Percentiles rank a stretch among this genome's conserved stretches.
These are phyloP conservation scores for Dendroctonus valens DNA, from an alignment of 1,140 invertebrate species.

Conservation along the genomic window DNA sequence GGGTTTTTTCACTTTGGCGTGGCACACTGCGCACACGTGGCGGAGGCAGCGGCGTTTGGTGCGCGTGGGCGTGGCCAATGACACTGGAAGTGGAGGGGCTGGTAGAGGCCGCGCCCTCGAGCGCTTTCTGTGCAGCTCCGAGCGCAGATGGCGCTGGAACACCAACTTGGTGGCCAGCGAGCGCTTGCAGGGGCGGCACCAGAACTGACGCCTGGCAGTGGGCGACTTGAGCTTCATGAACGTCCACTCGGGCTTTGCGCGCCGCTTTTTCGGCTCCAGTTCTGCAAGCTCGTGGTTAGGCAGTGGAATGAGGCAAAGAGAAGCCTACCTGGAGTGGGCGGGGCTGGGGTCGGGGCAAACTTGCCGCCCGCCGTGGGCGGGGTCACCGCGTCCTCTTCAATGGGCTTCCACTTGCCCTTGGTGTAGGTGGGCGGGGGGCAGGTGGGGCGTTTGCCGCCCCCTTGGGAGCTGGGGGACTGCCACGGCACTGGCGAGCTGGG, in stretches of 20 bases:
- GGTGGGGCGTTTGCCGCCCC: slow-evolving; percentile 11
- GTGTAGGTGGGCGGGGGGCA: slow-evolving; percentile 53
- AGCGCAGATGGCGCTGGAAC: slow-evolving; percentile 73
- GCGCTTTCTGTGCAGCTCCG: slow-evolving; percentile 69
- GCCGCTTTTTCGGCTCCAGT: slow-evolving; percentile 12
- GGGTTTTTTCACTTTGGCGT: slow-evolving; percentile 62
- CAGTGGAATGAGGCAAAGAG: slow-evolving; percentile 27
- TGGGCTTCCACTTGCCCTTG: slow-evolving; percentile 67
- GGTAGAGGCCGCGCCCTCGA: slow-evolving; percentile 42
- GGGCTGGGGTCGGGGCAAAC: too few species aligned
- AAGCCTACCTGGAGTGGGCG: too few species aligned
- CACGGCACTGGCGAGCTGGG: slow-evolving; percentile 49
- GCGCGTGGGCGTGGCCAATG: background rate
- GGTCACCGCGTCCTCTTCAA: background rate
- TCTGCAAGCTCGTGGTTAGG: slow-evolving; percentile 37
- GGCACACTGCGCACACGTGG: slow-evolving; percentile 68
- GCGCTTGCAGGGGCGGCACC: slow-evolving; percentile 76
- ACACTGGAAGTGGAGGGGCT: background rate
- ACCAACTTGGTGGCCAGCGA: slow-evolving; percentile 68
- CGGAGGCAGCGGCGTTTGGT: slow-evolving; percentile 36
- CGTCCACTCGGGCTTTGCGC: slow-evolving; percentile 22
- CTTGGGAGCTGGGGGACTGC: slow-evolving; percentile 21
- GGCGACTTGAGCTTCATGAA: too few species aligned
- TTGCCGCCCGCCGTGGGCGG: background rate
- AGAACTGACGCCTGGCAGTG: slow-evolving; percentile 56